Conservation (phyloP, 2,797 vertebrate genomes). For the Champsocephalus gunnari region DNA sequence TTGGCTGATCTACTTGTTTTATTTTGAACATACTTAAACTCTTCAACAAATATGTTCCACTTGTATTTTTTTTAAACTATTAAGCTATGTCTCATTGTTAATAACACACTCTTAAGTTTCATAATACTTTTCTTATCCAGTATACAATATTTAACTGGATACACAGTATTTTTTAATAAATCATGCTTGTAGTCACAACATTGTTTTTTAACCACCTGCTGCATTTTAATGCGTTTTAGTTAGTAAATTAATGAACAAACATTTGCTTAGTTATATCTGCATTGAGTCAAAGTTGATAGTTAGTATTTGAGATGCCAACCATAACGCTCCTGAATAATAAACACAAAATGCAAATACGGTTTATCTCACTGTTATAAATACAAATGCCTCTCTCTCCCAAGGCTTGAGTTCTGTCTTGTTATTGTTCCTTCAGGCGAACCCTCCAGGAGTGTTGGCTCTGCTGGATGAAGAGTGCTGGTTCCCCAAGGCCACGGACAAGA, state of each 20-base stretch:
- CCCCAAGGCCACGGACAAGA: constrained; percentile 98
- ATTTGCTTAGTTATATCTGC: neutral
- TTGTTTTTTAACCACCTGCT: neutral
- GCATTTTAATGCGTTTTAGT: too few species aligned
- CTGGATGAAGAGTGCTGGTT: constrained; percentile 99
- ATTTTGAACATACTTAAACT: too few species aligned
- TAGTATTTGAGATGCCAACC: neutral
- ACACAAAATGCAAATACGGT: neutral
- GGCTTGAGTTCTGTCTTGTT: constrained; percentile 3
- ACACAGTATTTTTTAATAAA: too few species aligned
- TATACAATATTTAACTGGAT: too few species aligned
- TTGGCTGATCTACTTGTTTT: too few species aligned
- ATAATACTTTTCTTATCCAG: too few species aligned
- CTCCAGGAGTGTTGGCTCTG: constrained; percentile 94
- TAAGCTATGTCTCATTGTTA: neutral
- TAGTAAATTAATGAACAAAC: too few species aligned
- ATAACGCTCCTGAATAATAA: neutral
- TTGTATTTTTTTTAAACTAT: neutral
- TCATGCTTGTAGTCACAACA: too few species aligned
- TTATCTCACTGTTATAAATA: neutral
- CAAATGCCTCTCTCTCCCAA: neutral
- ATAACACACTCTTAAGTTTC: too few species aligned
- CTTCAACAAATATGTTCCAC: neutral
- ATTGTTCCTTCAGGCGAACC: constrained; percentile 87
- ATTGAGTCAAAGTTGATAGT: neutral